Evolutionary conservation across 2,797 vertebrate species (phyloP), one percentile per base, ranked within the genome.

Genomic region (Pyrocephalus nanus): DNA sequence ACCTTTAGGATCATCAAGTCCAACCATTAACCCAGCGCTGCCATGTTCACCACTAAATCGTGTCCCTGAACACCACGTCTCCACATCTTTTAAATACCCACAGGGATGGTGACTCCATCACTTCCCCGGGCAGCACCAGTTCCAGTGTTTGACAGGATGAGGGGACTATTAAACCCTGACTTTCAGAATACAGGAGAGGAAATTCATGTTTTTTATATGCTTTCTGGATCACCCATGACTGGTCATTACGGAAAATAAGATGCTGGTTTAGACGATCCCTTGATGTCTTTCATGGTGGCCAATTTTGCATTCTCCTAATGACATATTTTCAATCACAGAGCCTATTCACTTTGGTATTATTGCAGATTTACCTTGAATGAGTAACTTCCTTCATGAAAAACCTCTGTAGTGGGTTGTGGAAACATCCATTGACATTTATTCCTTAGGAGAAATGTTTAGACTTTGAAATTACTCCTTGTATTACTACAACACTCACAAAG

Each of bases 381-480:
- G 32, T 57, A 75, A 25, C 48, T 92, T 84, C 48, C 26, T 86
- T 79, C 82, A 53, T 40, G 55, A 92, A 93, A 94, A 93, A 54
- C 8, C 40, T 70, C 61, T 79, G 40, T 73, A 76, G 86, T 25
- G 40, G 47, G 21, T 71, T 78, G 85, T 64, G 40, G 43, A 96
- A 91, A 91, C 66, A 83, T 78, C 90, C 80, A 73, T 36, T 90
- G 77, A 79, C 74, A 86, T 79, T 88, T 92, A 90, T 92, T 79
- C 71, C 64, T 88, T 73, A 60, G 80, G 51, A 95, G 93, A 95
- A 70, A 88, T 71, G 64, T 95, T 95, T 88, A 95, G 88, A 92
- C 83, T 96, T 96, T 92, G 80, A 94, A 96, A 93, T 90, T 32
- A 70, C 64, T 96, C 62, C 73, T 91, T 88, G 50, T 90, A 58